A percentile compares a stretch with the other conserved stretches of the same genome.
Evolutionary conservation across 2,888 invertebrate genomes (phyloP).

Genomic region (Caradrina clavipalpis): DNA sequence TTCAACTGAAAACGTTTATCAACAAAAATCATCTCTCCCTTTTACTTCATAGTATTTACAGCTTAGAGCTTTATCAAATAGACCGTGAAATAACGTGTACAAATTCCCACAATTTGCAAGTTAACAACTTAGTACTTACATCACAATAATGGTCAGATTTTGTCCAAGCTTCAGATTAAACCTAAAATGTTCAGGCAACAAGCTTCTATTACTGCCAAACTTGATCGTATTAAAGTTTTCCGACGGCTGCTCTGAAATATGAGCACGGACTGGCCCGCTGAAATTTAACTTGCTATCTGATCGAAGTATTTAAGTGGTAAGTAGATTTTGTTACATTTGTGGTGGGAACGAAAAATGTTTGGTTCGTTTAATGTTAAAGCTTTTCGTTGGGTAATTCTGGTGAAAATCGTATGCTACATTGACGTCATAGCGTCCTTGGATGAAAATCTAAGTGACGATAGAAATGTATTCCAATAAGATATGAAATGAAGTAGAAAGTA

Average conservation of each 20-base stretch:
- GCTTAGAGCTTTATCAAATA: no score
- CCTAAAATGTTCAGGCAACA: constrained; percentile 72
- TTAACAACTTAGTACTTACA: constrained; percentile 69
- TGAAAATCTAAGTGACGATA: neutral
- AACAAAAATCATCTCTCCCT: neutral
- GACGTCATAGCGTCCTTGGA: neutral
- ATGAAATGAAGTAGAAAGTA: no score
- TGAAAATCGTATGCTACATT: neutral
- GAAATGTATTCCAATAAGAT: neutral
- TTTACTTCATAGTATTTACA: neutral
- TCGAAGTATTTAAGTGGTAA: constrained; percentile 61
- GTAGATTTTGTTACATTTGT: constrained; percentile 54
- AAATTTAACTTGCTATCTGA: constrained; percentile 70
- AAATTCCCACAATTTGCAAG: constrained; percentile 71
- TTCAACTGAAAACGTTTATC: no score
- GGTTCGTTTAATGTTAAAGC: constrained; percentile 20
- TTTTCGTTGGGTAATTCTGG: constrained; percentile 1
- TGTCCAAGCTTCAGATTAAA: constrained; percentile 75
- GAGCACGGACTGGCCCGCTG: constrained; percentile 68
- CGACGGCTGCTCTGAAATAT: constrained; percentile 76
- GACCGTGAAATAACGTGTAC: constrained; percentile 42
- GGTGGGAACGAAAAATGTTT: constrained; percentile 36
- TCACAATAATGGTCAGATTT: constrained; percentile 77
- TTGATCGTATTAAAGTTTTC: constrained; percentile 82
- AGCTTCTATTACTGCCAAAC: constrained; percentile 82